Base-by-base conservation (phyloP, 2,888 invertebrate genomes). In the Caenorhabditis sp. region DNA sequence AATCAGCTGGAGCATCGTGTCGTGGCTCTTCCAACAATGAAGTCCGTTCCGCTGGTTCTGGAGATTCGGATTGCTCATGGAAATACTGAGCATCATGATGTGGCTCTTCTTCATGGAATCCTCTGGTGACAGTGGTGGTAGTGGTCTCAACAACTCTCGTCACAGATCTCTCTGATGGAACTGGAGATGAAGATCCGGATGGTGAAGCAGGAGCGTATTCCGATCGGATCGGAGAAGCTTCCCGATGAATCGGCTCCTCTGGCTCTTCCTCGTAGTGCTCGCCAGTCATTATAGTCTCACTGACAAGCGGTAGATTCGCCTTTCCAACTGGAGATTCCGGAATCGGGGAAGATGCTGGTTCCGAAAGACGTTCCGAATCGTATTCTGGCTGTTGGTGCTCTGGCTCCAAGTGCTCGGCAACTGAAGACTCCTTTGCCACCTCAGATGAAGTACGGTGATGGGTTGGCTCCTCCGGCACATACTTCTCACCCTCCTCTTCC, bases 211-310 rank as follows among this genome's bases (percentile, higher is more conserved):
- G 11, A 2, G 9, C 13, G 11, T 35, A 9, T 26, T 35, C 35
- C 9, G 35, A 35, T 35, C 11, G 35, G 11, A 35, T 13, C 9
- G 35, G 35, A 7, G 35, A 35, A 9, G 9, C 9, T 9, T 3
- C 35, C 9, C 35, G 37, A 9, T 35, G 35, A 35, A 35, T 13
- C 7, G 35, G 35, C 35, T 35, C 35, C 13, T 35, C 35, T 35
- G n/a, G 11, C 26, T 22, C 27, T 32, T 45, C 70, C 11, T 61
- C 35, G 5, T 45, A 20, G n/a, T 55, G 46, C 30, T 72, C 72
- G 6, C 43, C 43, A 41, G 58, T 52, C 2, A 61, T 75, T 15
- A 41, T 62, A 27, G 75, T 75, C 27, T 55, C 68, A 0, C 48
- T 26, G 39, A 59, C 52, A 22, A 53, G 43, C 5, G 32, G 43